These are phyloP conservation scores for Lepus europaeus DNA, from an alignment of 2,113 vertebrate species.

Conservation along the genomic window DNA sequence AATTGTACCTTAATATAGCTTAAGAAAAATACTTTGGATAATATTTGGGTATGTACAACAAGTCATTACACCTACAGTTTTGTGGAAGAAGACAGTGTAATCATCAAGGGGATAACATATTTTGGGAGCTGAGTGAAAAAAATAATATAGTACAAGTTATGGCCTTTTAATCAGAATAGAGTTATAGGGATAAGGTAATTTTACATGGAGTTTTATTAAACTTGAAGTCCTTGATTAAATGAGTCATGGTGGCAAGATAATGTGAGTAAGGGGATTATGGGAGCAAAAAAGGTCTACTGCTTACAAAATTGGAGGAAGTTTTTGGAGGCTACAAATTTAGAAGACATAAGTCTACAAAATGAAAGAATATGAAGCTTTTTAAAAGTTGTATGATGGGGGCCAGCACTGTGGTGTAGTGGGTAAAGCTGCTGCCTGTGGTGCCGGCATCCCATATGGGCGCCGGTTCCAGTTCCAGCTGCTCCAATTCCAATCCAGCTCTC, in stretches of 20 bases:
- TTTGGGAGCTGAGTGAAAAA: constrained; percentile 52
- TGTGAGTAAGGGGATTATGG: neutral
- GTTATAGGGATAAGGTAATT: constrained; percentile 35
- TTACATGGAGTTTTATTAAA: constrained; percentile 59
- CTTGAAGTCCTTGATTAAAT: constrained; percentile 56
- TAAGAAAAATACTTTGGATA: constrained; percentile 45
- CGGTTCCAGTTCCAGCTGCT: too few species aligned
- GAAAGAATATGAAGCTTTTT: too few species aligned
- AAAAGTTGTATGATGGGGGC: neutral
- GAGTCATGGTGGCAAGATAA: constrained; percentile 4
- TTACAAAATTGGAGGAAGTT: constrained; percentile 56
- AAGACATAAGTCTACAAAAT: neutral
- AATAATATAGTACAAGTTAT: constrained; percentile 27
- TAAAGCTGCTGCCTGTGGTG: too few species aligned
- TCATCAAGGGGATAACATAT: neutral
- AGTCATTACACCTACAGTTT: constrained; percentile 41
- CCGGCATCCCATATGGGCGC: too few species aligned
- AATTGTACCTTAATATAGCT: neutral
- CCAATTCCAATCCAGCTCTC: too few species aligned
- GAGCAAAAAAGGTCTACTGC: neutral
- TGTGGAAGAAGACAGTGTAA: neutral
- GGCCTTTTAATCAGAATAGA: constrained; percentile 35
- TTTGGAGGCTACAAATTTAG: constrained; percentile 2
- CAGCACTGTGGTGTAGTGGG: too few species aligned
- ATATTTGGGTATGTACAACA: constrained; percentile 31